phyloP scores from a whole-genome alignment of 2,113 vertebrate genomes.

The Leucopsar rothschildi region DNA sequence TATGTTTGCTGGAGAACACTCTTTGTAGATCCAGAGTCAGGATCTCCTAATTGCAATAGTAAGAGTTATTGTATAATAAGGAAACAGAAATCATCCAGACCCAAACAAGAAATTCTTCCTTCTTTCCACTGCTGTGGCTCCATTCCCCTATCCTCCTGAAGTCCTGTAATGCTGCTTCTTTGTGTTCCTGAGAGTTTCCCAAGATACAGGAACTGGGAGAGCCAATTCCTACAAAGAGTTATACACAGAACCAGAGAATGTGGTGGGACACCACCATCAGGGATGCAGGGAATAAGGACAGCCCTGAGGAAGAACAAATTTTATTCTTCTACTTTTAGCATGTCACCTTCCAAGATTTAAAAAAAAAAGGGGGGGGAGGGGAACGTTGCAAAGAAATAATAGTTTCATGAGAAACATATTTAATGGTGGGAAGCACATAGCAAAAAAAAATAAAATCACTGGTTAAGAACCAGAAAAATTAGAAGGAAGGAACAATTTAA shows the following conservation, averaged over 20 bases:
- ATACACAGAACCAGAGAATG: not conserved
- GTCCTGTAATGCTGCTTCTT: not conserved
- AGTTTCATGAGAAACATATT: not conserved
- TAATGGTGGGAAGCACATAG: not conserved
- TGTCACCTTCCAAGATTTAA: not conserved
- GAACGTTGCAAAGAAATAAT: not conserved
- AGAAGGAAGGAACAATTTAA: not conserved
- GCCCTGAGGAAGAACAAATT: not conserved
- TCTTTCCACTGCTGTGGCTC: not conserved
- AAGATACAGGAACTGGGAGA: not conserved
- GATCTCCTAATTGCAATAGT: not conserved
- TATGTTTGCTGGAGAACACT: not conserved
- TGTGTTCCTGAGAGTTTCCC: accelerated
- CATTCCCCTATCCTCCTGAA: not conserved
- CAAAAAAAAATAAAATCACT: not conserved
- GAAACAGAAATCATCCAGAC: not conserved
- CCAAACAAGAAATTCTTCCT: not conserved
- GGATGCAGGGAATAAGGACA: not conserved
- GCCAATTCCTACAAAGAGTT: not conserved
- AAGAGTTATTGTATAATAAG: not conserved
- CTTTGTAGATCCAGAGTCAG: not conserved
- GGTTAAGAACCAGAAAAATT: not conserved
- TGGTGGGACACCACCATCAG: not conserved
- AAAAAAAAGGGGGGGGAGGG: accelerated
- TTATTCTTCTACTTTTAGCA: not conserved